These are phyloP conservation scores for Tenualosa ilisha DNA, from an alignment of 2,797 vertebrate genomes.

Conservation along the genomic window DNA sequence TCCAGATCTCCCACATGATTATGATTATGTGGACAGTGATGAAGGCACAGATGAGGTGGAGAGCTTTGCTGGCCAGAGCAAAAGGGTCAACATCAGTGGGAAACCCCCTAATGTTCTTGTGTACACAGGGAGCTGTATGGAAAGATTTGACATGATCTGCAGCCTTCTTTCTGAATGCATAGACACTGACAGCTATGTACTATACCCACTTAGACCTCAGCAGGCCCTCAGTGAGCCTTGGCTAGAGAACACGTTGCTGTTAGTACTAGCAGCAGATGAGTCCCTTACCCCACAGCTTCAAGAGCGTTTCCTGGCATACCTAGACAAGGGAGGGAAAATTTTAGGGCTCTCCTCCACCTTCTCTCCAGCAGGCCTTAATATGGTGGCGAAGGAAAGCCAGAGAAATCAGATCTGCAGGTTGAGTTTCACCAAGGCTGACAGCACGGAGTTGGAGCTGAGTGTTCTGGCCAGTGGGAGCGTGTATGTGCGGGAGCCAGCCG, in stretches of 20 bases:
- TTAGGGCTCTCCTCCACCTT: conserved; percentile 81
- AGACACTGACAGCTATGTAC: conserved; percentile 72
- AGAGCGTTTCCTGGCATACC: conserved; percentile 79
- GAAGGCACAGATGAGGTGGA: conserved; percentile 39
- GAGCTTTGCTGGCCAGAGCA: not conserved
- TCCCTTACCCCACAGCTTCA: conserved; percentile 68
- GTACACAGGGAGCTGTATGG: conserved; percentile 73
- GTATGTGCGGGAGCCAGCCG: conserved; percentile 66
- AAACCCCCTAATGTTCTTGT: conserved; percentile 89
- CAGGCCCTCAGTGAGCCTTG: conserved; percentile 83
- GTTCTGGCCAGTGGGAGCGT: conserved; percentile 73
- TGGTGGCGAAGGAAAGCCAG: conserved; percentile 62
- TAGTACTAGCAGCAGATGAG: conserved; percentile 81
- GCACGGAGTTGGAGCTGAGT: conserved; percentile 71
- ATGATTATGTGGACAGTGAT: conserved; percentile 24
- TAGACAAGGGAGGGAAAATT: conserved; percentile 84
- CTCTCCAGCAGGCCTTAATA: conserved; percentile 71
- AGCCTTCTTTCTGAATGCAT: conserved; percentile 79
- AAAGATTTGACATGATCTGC: conserved; percentile 68
- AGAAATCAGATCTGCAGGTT: conserved; percentile 67
- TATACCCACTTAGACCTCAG: conserved; percentile 81
- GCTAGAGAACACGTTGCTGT: conserved; percentile 80
- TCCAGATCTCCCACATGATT: conserved; percentile 81
- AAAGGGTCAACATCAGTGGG: conserved; percentile 49
- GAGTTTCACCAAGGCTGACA: conserved; percentile 75